These are phyloP conservation scores for Bettongia penicillata DNA, from an alignment of 2,113 vertebrate genomes.

Conservation along the genomic window DNA sequence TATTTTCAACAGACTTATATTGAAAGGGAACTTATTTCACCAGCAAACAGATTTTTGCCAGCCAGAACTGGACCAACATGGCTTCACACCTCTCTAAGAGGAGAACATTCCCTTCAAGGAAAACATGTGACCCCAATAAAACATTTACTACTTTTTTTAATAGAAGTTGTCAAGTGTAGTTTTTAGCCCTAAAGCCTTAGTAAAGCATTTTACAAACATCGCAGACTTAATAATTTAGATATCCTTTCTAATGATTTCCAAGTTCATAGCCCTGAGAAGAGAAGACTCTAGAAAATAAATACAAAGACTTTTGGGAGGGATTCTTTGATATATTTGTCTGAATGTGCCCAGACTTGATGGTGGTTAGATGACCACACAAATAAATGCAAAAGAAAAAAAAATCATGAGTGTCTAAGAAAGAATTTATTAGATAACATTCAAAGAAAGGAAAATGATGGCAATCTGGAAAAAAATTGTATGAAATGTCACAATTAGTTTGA, in stretches of 20 bases:
- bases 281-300: not conserved
- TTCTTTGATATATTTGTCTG: not conserved
- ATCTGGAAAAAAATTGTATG: not conserved
- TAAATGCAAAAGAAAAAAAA: not conserved
- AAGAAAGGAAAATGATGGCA: not conserved
- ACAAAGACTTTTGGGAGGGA: not conserved
- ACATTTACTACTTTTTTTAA: not conserved
- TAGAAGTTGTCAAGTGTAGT: not conserved
- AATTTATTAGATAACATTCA: not conserved
- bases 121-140: slow-evolving; percentile 11
- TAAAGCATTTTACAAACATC: not conserved
- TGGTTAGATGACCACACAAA: not conserved
- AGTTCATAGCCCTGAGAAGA: not conserved
- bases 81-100: not conserved
- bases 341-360: not conserved
- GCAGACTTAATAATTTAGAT: not conserved
- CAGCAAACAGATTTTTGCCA: not conserved
- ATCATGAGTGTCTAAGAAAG: not conserved
- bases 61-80: not conserved
- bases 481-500: not conserved
- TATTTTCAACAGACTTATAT: not conserved
- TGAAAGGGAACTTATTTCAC: slow-evolving; percentile 11
- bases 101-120: not conserved
- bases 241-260: not conserved
- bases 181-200: not conserved